Evolutionary conservation across 2,888 invertebrate genomes (phyloP), one percentile per base, ranked within the genome.

Genomic region (Mesoligia furuncula): DNA sequence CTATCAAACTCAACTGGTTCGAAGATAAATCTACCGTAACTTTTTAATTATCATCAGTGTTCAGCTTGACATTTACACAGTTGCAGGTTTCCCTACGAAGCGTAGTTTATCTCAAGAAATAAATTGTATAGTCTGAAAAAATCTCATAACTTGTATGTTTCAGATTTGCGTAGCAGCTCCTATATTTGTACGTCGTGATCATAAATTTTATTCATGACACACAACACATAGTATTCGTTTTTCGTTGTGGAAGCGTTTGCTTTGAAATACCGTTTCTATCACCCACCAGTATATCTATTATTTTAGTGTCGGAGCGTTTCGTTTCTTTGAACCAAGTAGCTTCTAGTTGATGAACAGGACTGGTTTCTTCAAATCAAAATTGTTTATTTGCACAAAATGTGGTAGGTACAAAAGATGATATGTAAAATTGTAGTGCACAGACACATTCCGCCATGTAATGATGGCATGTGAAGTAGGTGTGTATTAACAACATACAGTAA

Each of bases 121-220:
- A 69, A 69, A 82, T 82, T 80, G 78, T 83, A 83, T 73, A 80
- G 88, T 90, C 79, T 79, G 79, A 90, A 89, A 91, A 89, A 75
- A 86, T 92, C 77, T 94, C 92, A 95, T 90, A 88, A 91, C 87
- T 90, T 94, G 90, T 96, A 92, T 96, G 96, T 96, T 96, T 94
- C 96, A 96, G 96, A 95, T 95, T 79, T 87, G 36, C 84, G 87
- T 92, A 91, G 89, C 91, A 75, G 92, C 68, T 88, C 27, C 36
- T 57, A 87, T 85, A 84, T 83, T 88, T 89, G 24, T 81, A 84
- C 87, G 82, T 85, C 90, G 88, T 88, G 86, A 84, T 85, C 85
- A 84, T 89, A 86, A 85, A 77, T 88, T 85, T 75, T 75, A 62
- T 80, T 83, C 74, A 69, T 80, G 79, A 70, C 73, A 77, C 67